Conservation (phyloP, 2,113 vertebrate species). For the Datnioides undecimradiatus region DNA sequence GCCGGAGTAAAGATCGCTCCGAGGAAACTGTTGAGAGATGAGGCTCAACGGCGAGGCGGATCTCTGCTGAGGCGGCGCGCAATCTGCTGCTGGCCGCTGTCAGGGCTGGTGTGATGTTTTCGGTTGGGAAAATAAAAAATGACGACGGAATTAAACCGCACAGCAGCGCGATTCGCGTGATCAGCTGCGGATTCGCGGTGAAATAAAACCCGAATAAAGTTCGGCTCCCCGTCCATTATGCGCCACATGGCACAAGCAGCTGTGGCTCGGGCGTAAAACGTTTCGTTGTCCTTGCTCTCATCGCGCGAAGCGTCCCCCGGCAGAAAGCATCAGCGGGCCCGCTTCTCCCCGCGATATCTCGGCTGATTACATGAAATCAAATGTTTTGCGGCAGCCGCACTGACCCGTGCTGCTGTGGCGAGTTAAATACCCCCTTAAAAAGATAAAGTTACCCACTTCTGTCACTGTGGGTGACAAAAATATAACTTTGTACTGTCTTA, state of each 20-base stretch:
- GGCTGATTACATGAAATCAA: not conserved
- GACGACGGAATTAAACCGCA: not conserved
- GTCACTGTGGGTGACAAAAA: not conserved
- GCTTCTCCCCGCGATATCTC: not conserved
- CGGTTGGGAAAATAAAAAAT: not conserved
- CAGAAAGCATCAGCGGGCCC: not conserved
- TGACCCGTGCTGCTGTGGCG: no score
- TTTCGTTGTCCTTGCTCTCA: conserved; percentile 3
- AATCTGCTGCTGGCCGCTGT: not conserved
- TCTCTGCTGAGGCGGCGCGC: conserved; percentile 2
- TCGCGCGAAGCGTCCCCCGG: not conserved
- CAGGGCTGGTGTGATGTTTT: not conserved
- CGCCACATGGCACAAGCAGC: conserved; percentile 34
- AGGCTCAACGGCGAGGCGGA: accelerated
- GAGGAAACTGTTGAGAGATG: no score
- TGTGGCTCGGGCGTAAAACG: conserved; percentile 23
- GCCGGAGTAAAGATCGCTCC: not conserved
- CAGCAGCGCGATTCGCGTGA: not conserved
- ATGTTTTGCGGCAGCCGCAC: not conserved
- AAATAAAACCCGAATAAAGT: conserved; percentile 16
- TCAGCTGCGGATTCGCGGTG: no score
- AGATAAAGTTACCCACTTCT: conserved; percentile 2
- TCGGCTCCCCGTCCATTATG: not conserved
- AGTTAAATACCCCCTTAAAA: not conserved
- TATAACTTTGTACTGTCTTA: conserved; percentile 12